Conservation (phyloP, 2,797 vertebrate species). For the Hippocampus kuda region DNA sequence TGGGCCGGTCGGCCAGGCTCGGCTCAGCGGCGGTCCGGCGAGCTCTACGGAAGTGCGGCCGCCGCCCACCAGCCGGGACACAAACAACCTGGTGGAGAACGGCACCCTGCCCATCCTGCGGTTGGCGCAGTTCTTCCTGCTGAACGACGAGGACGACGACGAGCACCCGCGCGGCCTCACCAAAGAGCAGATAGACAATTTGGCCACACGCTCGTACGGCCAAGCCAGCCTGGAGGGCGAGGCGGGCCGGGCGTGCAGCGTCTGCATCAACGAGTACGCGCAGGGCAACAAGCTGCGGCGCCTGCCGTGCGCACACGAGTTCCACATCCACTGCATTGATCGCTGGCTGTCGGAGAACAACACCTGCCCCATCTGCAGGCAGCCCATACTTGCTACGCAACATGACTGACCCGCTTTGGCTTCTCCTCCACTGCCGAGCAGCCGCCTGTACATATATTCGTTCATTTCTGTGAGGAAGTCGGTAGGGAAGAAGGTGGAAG, state of each 20-base stretch:
- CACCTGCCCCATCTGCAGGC: conserved; percentile 91
- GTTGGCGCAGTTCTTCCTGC: conserved; percentile 86
- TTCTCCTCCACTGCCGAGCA: conserved; percentile 49
- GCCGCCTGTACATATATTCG: conserved; percentile 69
- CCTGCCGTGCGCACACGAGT: conserved; percentile 86
- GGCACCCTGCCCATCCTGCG: conserved; percentile 84
- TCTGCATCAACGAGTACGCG: conserved; percentile 92
- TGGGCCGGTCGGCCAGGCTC: conserved; percentile 49
- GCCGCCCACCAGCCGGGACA: conserved; percentile 64
- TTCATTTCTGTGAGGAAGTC: conserved; percentile 56
- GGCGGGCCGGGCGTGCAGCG: conserved; percentile 80
- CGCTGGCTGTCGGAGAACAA: conserved; percentile 95
- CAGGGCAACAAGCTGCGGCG: conserved; percentile 90
- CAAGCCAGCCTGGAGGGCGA: conserved; percentile 76
- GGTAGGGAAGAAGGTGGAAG: conserved; percentile 60
- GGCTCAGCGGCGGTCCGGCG: conserved; percentile 46
- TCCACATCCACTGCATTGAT: conserved; percentile 95
- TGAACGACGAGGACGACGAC: conserved; percentile 81
- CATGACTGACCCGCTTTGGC: conserved; percentile 64
- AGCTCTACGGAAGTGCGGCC: conserved; percentile 49
- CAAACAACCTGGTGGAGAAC: conserved; percentile 80
- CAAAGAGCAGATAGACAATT: conserved; percentile 98
- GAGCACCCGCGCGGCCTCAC: conserved; percentile 83
- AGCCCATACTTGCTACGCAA: conserved; percentile 76
- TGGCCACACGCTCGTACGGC: conserved; percentile 85